Conservation (phyloP, 2,113 vertebrate genomes). For the Macrotis lagotis region DNA sequence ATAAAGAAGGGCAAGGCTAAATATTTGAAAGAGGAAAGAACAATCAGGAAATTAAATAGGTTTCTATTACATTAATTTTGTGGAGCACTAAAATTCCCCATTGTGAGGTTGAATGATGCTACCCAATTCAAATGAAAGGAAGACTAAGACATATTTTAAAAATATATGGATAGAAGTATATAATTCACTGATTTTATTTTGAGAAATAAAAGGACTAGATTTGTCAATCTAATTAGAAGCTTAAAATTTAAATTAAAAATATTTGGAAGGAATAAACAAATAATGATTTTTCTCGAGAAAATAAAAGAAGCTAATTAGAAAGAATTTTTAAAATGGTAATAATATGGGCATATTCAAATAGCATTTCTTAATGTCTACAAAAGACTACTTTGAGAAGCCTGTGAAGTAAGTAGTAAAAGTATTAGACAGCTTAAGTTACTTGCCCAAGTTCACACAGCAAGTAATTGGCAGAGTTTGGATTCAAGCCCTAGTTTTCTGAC, state of each 20-base stretch:
- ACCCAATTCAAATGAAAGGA: background rate
- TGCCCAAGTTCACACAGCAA: background rate
- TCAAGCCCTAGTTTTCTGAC: background rate
- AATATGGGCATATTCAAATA: background rate
- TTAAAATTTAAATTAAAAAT: background rate
- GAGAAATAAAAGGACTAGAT: background rate
- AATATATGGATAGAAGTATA: background rate
- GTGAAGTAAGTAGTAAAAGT: background rate
- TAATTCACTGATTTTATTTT: background rate
- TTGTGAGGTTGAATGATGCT: background rate
- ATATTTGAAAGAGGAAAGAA: background rate
- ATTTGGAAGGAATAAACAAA: background rate
- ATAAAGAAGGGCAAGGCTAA: background rate
- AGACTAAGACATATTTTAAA: background rate
- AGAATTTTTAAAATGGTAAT: background rate
- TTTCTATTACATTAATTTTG: constrained; percentile 13
- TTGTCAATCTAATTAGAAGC: background rate
- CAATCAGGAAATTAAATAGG: constrained; percentile 22
- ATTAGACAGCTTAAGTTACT: background rate
- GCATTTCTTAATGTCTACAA: background rate
- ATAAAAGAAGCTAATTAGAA: background rate
- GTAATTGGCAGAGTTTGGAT: background rate
- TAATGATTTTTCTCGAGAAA: background rate
- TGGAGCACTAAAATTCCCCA: background rate
- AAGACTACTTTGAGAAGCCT: background rate